Conservation (phyloP, 2,888 invertebrate genomes). For the Tachina grossa region DNA sequence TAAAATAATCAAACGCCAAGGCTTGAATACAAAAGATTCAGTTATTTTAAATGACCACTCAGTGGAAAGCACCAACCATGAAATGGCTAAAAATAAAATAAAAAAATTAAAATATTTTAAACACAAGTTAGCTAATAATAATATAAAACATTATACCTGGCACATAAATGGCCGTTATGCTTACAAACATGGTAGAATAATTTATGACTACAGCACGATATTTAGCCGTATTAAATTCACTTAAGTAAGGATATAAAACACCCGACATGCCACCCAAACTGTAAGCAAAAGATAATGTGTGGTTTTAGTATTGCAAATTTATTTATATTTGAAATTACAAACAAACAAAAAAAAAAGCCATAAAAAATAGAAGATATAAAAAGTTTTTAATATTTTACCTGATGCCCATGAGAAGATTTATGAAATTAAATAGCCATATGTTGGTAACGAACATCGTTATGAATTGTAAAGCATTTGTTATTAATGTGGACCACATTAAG, state of each 20-base stretch:
- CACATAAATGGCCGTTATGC: constrained; percentile 78
- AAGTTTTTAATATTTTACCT: constrained; percentile 73
- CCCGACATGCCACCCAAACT: constrained; percentile 78
- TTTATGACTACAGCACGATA: constrained; percentile 79
- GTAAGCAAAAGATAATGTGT: constrained; percentile 31
- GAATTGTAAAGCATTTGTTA: constrained; percentile 75
- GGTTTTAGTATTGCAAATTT: constrained; percentile 22
- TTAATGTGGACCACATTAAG: constrained; percentile 75
- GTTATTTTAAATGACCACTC: constrained; percentile 76
- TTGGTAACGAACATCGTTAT: constrained; percentile 79
- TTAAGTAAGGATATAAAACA: constrained; percentile 77
- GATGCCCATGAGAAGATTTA: constrained; percentile 77
- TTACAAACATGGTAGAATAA: constrained; percentile 80
- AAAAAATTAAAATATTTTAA: constrained; percentile 13
- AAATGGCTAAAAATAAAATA: constrained; percentile 72
- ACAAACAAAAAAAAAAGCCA: background rate
- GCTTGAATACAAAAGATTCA: constrained; percentile 76
- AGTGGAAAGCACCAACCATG: constrained; percentile 77
- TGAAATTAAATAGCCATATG: constrained; percentile 77
- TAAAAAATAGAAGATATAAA: constrained; percentile 24
- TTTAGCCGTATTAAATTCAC: constrained; percentile 78
- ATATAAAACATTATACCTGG: constrained; percentile 74
- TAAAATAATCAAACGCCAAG: constrained; percentile 78
- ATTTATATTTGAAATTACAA: constrained; percentile 17
- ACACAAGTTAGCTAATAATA: constrained; percentile 7